phyloP scores from a whole-genome alignment of 2,888 invertebrate species.

The Rhogogaster chlorosoma region DNA sequence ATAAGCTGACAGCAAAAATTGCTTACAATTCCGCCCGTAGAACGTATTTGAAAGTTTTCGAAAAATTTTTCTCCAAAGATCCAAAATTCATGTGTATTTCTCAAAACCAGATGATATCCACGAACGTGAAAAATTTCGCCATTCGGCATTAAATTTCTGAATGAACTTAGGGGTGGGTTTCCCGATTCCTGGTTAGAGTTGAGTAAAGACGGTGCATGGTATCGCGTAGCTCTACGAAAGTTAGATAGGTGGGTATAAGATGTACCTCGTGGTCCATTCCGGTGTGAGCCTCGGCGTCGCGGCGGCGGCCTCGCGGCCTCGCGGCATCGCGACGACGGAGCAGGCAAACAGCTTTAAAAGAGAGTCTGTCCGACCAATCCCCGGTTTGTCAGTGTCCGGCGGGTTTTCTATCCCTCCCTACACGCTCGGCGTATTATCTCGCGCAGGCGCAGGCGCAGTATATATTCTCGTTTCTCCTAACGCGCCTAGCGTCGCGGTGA shows the following conservation, averaged over 20 bases:
- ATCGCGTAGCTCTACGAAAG: too few species aligned
- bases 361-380: conserved; percentile 56
- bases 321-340: conserved; percentile 52
- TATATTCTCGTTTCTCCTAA: conserved; percentile 61
- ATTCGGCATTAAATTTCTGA: not conserved
- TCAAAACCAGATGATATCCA: not conserved
- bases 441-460: conserved; percentile 68
- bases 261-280: not conserved
- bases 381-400: conserved; percentile 12
- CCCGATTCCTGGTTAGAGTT: not conserved
- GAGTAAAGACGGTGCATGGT: not conserved
- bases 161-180: not conserved
- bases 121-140: not conserved
- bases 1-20: not conserved
- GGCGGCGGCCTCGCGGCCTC: conserved; percentile 51
- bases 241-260: not conserved
- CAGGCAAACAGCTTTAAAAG: conserved; percentile 55
- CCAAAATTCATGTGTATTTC: not conserved
- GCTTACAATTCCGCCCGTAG: too few species aligned
- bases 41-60: too few species aligned
- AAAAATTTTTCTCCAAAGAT: not conserved
- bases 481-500: conserved; percentile 68
- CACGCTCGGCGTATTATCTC: conserved; percentile 67
- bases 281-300: conserved; percentile 42
- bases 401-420: conserved; percentile 52